A percentile compares a stretch with the other conserved stretches of the same genome.
Evolutionary conservation across 2,113 vertebrate genomes (phyloP).

Genomic region (Scatophagus argus): DNA sequence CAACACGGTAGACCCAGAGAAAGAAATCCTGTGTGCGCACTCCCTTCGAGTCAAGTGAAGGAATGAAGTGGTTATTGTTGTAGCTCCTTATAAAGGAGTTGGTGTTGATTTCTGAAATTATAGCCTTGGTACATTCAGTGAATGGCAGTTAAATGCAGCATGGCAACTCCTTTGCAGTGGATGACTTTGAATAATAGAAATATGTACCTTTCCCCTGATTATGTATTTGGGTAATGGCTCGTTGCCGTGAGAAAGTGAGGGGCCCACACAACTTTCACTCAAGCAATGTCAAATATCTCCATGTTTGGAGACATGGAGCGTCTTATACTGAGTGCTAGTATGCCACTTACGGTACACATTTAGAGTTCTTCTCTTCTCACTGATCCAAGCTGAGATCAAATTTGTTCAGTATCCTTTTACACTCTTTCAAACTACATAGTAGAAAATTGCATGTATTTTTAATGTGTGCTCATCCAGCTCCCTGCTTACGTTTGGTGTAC

Average conservation of each 20-base stretch:
- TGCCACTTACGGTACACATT: too few relatives aligned
- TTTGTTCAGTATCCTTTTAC: not conserved
- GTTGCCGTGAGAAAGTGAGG: not conserved
- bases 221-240: slow-evolving; percentile 9
- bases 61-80: slow-evolving; percentile 3
- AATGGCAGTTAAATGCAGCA: slow-evolving; percentile 10
- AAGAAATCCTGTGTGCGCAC: slow-evolving; percentile 2
- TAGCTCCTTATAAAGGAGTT: slow-evolving; percentile 58
- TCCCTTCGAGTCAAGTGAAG: not conserved
- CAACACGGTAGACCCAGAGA: not conserved
- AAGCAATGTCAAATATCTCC: not conserved
- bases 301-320: too few relatives aligned
- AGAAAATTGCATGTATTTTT: too few relatives aligned
- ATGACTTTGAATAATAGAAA: slow-evolving; percentile 4
- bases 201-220: not conserved
- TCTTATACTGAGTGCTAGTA: too few relatives aligned
- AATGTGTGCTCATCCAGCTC: not conserved
- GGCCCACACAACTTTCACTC: not conserved
- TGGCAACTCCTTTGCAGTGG: slow-evolving; percentile 4
- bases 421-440: too few relatives aligned
- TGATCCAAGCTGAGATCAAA: not conserved
- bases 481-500: not conserved
- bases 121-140: slow-evolving; percentile 20
- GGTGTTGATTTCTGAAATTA: slow-evolving; percentile 41
- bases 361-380: too few relatives aligned